Evolutionary conservation across 2,113 vertebrate genomes (phyloP).

Genomic region (Enhydra lutris): DNA sequence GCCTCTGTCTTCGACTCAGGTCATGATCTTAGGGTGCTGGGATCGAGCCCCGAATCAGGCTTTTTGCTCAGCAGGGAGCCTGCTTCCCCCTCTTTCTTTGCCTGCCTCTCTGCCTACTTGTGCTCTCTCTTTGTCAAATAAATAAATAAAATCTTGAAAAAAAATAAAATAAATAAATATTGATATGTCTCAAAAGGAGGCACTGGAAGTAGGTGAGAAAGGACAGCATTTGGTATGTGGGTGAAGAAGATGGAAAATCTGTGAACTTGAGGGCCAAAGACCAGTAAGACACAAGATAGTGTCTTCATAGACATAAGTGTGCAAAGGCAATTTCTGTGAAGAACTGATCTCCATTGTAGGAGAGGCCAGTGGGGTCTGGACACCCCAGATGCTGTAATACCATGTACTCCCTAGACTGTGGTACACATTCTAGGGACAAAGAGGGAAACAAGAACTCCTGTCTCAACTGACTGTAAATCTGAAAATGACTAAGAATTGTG

Average conservation of each 20-base stretch:
- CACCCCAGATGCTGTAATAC: accelerated
- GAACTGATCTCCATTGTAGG: neutral
- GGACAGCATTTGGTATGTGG: neutral
- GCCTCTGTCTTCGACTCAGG: too few relatives aligned
- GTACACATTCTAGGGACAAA: neutral
- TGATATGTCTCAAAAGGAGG: neutral
- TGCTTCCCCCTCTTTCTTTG: too few relatives aligned
- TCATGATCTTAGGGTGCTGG: too few relatives aligned
- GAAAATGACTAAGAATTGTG: neutral
- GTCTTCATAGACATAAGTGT: neutral
- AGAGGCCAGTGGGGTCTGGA: neutral
- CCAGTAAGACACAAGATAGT: neutral
- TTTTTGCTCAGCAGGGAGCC: too few relatives aligned
- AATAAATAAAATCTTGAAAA: neutral
- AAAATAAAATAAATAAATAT: too few relatives aligned
- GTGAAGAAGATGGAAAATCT: neutral
- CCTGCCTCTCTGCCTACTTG: too few relatives aligned
- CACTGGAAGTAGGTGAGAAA: neutral
- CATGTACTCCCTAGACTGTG: neutral
- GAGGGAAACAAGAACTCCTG: neutral
- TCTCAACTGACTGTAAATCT: neutral
- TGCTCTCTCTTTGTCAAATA: too few relatives aligned
- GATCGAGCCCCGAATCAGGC: too few relatives aligned
- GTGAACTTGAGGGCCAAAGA: neutral
- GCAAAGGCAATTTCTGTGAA: neutral